Percentiles rank a stretch among this genome's conserved stretches.
phyloP scores from a whole-genome alignment of 1,140 invertebrate species.

The Condylostylus longicornis region DNA sequence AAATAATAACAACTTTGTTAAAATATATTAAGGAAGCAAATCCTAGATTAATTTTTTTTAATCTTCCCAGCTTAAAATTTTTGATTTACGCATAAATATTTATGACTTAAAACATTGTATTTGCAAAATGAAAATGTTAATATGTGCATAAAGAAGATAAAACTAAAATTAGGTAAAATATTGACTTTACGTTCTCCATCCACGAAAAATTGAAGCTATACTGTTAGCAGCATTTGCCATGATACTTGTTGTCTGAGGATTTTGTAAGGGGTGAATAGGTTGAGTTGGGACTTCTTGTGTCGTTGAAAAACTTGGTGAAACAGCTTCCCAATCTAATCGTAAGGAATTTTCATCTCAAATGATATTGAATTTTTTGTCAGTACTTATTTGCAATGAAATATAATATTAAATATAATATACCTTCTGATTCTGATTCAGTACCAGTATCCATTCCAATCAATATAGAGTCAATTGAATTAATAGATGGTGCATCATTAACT shows the following conservation, averaged over 20 bases:
- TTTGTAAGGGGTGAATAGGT: conserved; percentile 30
- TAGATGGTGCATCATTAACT: conserved; percentile 22
- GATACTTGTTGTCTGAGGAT: conserved; percentile 42
- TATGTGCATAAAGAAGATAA: no score
- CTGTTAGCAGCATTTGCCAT: conserved; percentile 47
- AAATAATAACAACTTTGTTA: no score
- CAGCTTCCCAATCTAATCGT: conserved; percentile 52
- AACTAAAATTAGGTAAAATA: no score
- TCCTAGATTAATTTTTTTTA: no score
- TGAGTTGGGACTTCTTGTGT: conserved; percentile 21
- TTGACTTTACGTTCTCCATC: no score
- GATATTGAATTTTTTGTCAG: not conserved
- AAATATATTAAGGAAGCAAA: no score
- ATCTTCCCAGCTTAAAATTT: no score
- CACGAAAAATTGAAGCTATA: conserved; percentile 47
- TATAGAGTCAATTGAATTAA: conserved; percentile 42
- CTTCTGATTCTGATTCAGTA: conserved; percentile 49
- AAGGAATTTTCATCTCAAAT: conserved; percentile 41
- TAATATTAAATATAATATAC: conserved; percentile 8
- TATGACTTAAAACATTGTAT: no score
- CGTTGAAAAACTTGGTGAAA: conserved; percentile 34
- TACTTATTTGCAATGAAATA: not conserved
- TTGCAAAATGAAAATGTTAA: no score
- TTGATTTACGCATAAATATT: no score
- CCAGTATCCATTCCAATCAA: conserved; percentile 41